phyloP scores from a whole-genome alignment of 2,888 invertebrate species.

The Polydrusus cervinus region DNA sequence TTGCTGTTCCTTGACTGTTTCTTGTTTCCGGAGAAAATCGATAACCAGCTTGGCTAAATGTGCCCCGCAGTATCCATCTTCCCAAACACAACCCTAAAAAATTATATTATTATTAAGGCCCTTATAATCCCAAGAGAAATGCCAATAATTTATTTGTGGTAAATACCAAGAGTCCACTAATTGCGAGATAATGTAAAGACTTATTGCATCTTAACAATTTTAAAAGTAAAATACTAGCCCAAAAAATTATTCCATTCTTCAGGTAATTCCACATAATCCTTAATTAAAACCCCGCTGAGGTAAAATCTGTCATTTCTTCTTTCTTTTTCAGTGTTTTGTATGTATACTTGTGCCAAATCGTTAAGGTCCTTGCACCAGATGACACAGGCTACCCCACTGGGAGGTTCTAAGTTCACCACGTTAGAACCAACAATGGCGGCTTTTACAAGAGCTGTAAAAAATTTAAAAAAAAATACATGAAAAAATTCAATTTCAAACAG shows the following conservation, averaged over 20 bases:
- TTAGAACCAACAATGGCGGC: conserved; percentile 56
- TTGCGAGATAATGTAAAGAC: too few species aligned
- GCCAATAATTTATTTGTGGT: too few species aligned
- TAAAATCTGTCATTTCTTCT: conserved; percentile 58
- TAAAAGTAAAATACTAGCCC: conserved; percentile 51
- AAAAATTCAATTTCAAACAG: too few species aligned
- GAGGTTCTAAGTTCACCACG: conserved; percentile 56
- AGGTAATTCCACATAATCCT: conserved; percentile 63
- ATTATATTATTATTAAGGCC: neutral
- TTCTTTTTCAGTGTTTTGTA: conserved; percentile 65
- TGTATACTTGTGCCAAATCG: conserved; percentile 68
- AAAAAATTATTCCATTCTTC: conserved; percentile 69
- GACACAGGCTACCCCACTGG: conserved; percentile 68
- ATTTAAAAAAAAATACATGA: too few species aligned
- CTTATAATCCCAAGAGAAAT: too few species aligned
- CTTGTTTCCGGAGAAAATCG: conserved; percentile 67
- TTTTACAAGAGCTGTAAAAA: conserved; percentile 31
- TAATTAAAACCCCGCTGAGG: conserved; percentile 66
- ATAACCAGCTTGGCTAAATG: conserved; percentile 64
- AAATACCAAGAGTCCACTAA: too few species aligned
- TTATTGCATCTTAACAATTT: too few species aligned
- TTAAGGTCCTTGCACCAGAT: conserved; percentile 67
- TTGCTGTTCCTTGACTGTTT: conserved; percentile 71
- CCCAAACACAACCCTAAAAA: conserved; percentile 54
- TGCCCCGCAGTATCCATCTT: conserved; percentile 69